A percentile compares a stretch with the other conserved stretches of the same genome.
Evolutionary conservation across 1,140 invertebrate species (phyloP).

Genomic region (Platyscapa corneri): DNA sequence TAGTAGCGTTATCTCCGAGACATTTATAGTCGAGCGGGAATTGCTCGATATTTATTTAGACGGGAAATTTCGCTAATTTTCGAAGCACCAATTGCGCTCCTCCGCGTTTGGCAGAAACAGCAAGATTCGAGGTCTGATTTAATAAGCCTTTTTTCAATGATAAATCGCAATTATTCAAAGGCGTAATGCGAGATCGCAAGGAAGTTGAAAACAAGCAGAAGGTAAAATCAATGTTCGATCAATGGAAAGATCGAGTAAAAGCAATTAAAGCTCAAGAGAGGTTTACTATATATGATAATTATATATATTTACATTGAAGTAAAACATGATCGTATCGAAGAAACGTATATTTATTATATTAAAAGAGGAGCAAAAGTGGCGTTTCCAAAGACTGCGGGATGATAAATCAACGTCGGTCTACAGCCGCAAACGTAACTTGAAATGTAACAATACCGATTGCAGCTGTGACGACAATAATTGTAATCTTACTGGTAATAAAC

Average conservation of each 20-base stretch:
- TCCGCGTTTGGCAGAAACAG: too few species aligned
- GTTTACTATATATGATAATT: slow-evolving; percentile 27
- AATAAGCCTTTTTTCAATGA: background rate
- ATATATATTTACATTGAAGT: slow-evolving; percentile 23
- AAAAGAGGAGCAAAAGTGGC: background rate
- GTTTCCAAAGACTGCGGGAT: slow-evolving; percentile 13
- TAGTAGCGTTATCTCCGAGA: too few species aligned
- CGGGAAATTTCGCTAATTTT: too few species aligned
- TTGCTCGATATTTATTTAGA: too few species aligned
- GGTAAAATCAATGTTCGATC: slow-evolving; percentile 15
- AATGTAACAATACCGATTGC: background rate
- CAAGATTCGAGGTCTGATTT: background rate
- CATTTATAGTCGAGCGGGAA: too few species aligned
- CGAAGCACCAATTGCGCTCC: too few species aligned
- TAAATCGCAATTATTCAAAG: background rate
- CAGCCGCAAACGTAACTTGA: slow-evolving; percentile 4
- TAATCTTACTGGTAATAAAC: background rate
- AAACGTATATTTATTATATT: slow-evolving; percentile 8
- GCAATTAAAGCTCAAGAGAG: slow-evolving; percentile 6
- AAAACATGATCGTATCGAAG: slow-evolving; percentile 20
- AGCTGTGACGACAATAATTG: slow-evolving; percentile 18
- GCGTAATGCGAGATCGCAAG: background rate
- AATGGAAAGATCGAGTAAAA: slow-evolving; percentile 15
- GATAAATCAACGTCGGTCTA: slow-evolving; percentile 8
- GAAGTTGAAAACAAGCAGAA: background rate